These are phyloP conservation scores for Xenops minutus DNA, from an alignment of 2,797 vertebrate species.

Conservation along the genomic window DNA sequence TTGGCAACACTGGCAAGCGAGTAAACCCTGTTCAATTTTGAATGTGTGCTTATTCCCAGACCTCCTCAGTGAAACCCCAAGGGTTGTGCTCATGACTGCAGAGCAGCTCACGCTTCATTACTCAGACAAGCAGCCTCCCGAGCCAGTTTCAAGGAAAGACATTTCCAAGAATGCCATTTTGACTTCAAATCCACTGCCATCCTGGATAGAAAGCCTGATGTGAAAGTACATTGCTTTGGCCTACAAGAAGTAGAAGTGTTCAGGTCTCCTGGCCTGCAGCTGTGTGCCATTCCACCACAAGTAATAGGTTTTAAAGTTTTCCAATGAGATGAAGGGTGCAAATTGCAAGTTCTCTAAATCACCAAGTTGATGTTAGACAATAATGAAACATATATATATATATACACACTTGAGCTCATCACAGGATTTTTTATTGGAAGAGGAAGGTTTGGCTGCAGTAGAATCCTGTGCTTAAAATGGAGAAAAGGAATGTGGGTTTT, in stretches of 20 bases:
- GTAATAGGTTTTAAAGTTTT: neutral
- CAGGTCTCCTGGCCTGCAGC: neutral
- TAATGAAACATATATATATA: neutral
- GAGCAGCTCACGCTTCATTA: neutral
- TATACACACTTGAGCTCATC: neutral
- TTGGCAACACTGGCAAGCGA: neutral
- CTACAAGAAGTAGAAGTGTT: neutral
- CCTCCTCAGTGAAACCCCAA: neutral
- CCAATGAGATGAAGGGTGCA: fast-evolving
- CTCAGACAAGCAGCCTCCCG: neutral
- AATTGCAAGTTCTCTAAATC: neutral
- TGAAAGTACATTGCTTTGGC: neutral
- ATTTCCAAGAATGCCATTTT: neutral
- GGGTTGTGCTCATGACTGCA: neutral
- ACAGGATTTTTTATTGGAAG: neutral
- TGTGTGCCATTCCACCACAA: neutral
- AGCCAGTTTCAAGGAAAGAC: neutral
- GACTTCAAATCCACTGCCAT: neutral
- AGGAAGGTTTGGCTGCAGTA: neutral
- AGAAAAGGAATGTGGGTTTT: neutral
- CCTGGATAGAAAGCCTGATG: neutral
- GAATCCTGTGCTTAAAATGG: neutral
- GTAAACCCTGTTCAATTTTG: neutral
- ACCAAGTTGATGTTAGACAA: neutral
- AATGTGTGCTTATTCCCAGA: neutral